Evolutionary conservation across 2,113 vertebrate genomes (phyloP), one percentile per base, ranked within the genome.

Genomic region (Alaudala cheleensis): DNA sequence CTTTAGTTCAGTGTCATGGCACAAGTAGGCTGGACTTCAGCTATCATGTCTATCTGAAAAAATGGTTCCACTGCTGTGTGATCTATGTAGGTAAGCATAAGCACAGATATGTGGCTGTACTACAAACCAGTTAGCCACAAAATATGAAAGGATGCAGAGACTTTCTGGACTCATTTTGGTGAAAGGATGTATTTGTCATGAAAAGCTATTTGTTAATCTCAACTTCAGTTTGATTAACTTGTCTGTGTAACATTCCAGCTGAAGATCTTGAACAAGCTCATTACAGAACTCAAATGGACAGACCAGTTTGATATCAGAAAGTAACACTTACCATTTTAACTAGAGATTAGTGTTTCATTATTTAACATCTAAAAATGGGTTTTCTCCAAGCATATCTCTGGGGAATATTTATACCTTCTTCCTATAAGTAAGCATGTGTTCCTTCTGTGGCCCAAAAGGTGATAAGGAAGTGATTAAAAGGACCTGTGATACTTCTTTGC

Each of bases 51-150:
- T 50, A 1, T 33, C 4, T 3, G 11, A 54, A 64, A 66, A 67
- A 17, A 5, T 22, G 5, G 10, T 51, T 83, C 62, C 29, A 33
- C 62, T 76, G 15, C 25, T 29, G 12, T 2, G 3, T 3, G 5
- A 20, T 73, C 51, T 44, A 0, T 37, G 20, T 39, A 40, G 42
- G 9, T n/a, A 37, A 49, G 8, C 12, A 15, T 12, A 58, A 67
- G 29, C 10, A 26, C 26, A 53, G 19, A 12, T 20, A 20, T 0
- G 0, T 50, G 44, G 20, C 26, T 62, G 6, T 40, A 19, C 42
- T 66, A 11, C 18, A 67, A 51, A 61, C 11, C 17, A 11, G 15
- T 76, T 20, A 67, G 34, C 5, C 21, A 42, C 34, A 40, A 1
- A 5, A 11, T 40, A 26, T 34, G 4, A 3, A 65, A 51, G 26